A percentile compares a stretch with the other conserved stretches of the same genome.
These are phyloP conservation scores for Heliconius aoede DNA, from an alignment of 2,888 invertebrate genomes.

Conservation along the genomic window DNA sequence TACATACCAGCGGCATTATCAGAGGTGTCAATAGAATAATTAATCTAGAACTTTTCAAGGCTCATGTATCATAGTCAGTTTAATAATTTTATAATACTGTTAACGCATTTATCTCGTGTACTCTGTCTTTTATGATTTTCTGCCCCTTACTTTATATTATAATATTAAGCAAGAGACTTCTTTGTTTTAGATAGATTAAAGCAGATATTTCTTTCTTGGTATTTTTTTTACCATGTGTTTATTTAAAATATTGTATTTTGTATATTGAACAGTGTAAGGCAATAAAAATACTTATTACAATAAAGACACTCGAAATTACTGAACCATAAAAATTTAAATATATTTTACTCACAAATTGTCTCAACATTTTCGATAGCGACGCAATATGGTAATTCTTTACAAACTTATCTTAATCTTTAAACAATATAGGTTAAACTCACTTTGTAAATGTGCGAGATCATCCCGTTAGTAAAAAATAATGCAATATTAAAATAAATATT, in stretches of 20 bases:
- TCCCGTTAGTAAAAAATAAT: too few relatives aligned
- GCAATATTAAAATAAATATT: not conserved
- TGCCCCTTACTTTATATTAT: not conserved
- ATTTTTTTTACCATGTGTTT: not conserved
- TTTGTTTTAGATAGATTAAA: not conserved
- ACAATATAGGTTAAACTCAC: not conserved
- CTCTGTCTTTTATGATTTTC: not conserved
- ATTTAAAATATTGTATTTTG: not conserved
- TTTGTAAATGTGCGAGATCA: too few relatives aligned
- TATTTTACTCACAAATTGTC: not conserved
- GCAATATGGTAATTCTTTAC: too few relatives aligned
- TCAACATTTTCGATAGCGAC: not conserved
- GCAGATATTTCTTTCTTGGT: not conserved
- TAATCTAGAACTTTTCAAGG: constrained; percentile 25
- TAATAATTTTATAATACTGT: not conserved
- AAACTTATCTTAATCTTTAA: not conserved
- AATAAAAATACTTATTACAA: not conserved
- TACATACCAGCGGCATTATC: constrained; percentile 7
- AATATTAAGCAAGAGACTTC: not conserved
- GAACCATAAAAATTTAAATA: not conserved
- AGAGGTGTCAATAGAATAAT: constrained; percentile 1
- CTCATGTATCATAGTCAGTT: not conserved
- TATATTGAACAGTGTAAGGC: not conserved
- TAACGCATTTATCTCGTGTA: not conserved
- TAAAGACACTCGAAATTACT: not conserved